Evolutionary conservation across 2,888 invertebrate species (phyloP), one percentile per base, ranked within the genome.

Genomic region (Diaphora mendica): DNA sequence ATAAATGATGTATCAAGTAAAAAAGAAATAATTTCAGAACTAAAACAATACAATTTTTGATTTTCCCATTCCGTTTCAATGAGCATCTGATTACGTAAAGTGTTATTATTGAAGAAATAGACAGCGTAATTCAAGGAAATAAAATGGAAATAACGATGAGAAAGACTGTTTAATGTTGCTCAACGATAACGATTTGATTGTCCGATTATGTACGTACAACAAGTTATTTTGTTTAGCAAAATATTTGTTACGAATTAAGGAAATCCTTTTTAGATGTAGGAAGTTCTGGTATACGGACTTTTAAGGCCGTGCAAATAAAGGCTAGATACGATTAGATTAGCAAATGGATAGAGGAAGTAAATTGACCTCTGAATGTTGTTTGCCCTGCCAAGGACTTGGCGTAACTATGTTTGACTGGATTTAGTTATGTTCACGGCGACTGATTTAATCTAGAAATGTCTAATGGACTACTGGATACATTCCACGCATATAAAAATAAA

Each of bases 131-230:
- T 82, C 74, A 80, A 73, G 78, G 85, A 84, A 82, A 85, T 79
- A 77, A 84, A 83, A 77, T 80, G 77, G 77, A 78, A 82, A 82
- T 79, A 82, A 81, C 83, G 81, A 82, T 86, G 82, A 80, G 80
- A 85, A 78, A 85, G 79, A 80, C 79, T 84, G 84, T 76, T 81
- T 84, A 85, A 85, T 82, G 85, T 81, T 79, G 75, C 82, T 81
- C 79, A 71, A 82, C 84, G 85, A 83, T 85, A 84, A 82, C 85
- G 76, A 84, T 85, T 84, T 85, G 81, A 85, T 82, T 82, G 76
- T 77, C 72, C 77, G 81, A 81, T 82, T 85, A 72, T 79, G 77
- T 82, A 76, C 82, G 76, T 83, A 81, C 77, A 79, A 75, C 80
- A 73, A 84, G 78, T 82, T 80, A 82, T 80, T 72, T 80, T 75